Percentiles rank a stretch among this genome's conserved stretches.
Evolutionary conservation across 2,888 invertebrate genomes (phyloP).

Genomic region (Thelaira solivaga): DNA sequence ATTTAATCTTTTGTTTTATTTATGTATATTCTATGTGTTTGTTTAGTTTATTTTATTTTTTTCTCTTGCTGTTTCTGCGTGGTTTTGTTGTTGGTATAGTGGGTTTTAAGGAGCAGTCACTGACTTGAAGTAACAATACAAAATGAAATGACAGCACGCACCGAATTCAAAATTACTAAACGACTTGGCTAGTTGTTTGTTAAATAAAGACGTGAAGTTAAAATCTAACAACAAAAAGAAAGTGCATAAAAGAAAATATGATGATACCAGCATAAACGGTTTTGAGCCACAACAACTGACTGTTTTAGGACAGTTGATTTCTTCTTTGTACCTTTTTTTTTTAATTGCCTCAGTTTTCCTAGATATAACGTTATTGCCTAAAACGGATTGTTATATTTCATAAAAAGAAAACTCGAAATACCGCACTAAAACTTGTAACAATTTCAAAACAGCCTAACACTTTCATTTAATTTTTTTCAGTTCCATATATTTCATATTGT

Average conservation of each 20-base stretch:
- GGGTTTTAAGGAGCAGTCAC: slow-evolving; percentile 12
- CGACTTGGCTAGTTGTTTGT: slow-evolving; percentile 11
- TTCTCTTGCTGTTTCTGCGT: neutral
- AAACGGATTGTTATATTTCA: no score
- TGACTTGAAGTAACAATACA: slow-evolving; percentile 16
- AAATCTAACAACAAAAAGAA: neutral
- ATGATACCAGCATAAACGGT: neutral
- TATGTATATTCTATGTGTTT: no score
- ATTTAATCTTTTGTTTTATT: slow-evolving; percentile 26
- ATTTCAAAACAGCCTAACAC: no score
- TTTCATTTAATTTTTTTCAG: no score
- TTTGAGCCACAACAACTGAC: no score
- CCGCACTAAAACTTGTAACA: no score
- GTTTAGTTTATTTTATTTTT: neutral
- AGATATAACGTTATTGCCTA: no score
- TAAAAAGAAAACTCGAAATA: no score
- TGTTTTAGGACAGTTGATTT: no score
- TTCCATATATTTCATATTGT: no score
- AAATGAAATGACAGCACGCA: slow-evolving; percentile 1
- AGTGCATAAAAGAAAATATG: neutral
- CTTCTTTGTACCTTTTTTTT: no score
- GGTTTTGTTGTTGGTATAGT: slow-evolving; percentile 21
- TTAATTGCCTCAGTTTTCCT: no score
- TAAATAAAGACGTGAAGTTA: slow-evolving; percentile 2
- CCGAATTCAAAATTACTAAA: neutral